phyloP scores from a whole-genome alignment of 2,113 vertebrate genomes.

The Plecotus auritus region DNA sequence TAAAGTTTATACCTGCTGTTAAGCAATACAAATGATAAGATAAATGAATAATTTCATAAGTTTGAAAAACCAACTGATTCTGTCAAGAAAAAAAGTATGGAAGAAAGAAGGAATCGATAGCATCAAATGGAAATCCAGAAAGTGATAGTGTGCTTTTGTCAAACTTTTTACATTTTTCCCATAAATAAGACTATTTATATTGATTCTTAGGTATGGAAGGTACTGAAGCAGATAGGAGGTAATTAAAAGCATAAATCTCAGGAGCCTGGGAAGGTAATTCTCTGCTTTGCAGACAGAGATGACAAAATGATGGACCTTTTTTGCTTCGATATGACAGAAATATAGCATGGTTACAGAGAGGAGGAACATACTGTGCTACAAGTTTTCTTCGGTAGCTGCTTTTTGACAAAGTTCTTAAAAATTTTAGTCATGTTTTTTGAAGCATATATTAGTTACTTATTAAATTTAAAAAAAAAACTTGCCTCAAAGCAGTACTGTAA shows the following conservation, averaged over 20 bases:
- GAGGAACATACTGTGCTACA: slow-evolving; percentile 67
- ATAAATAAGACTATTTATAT: slow-evolving; percentile 82
- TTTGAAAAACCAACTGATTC: slow-evolving; percentile 56
- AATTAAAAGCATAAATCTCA: slow-evolving; percentile 88
- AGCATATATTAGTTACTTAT: slow-evolving; percentile 46
- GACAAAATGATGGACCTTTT: slow-evolving; percentile 85
- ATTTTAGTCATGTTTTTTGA: slow-evolving; percentile 58
- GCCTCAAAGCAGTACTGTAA: not conserved
- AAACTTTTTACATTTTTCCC: slow-evolving; percentile 78
- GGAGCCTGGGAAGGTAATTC: slow-evolving; percentile 80
- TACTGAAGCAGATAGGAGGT: slow-evolving; percentile 80
- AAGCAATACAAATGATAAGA: slow-evolving; percentile 27
- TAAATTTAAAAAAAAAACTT: not conserved
- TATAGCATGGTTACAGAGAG: slow-evolving; percentile 72
- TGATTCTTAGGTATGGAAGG: slow-evolving; percentile 78
- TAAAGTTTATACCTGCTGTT: slow-evolving; percentile 46
- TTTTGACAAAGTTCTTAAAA: slow-evolving; percentile 73
- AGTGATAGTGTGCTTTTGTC: slow-evolving; percentile 72
- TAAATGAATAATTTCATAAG: slow-evolving; percentile 49
- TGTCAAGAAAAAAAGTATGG: slow-evolving; percentile 52
- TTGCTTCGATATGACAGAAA: slow-evolving; percentile 82
- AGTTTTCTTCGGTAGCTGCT: slow-evolving; percentile 67
- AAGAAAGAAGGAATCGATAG: slow-evolving; percentile 70
- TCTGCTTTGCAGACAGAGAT: slow-evolving; percentile 81
- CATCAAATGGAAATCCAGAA: slow-evolving; percentile 72